Base-by-base conservation (phyloP, 2,797 vertebrate species). In the Carduelis carduelis region DNA sequence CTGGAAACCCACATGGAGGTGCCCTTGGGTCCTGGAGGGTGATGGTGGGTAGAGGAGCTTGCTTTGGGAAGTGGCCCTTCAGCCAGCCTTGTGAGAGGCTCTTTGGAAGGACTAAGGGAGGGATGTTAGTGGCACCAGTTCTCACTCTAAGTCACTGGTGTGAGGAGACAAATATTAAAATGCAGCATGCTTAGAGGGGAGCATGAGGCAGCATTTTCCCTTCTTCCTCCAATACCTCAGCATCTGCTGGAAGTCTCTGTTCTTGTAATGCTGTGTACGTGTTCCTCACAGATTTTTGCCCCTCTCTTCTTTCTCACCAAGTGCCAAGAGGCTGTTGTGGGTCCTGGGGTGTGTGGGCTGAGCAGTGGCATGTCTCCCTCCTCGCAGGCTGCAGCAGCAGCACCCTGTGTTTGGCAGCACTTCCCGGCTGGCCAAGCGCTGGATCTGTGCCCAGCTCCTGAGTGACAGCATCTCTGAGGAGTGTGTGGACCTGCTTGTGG, bases 361-460 rank as follows among this genome's bases (percentile, higher is more conserved):
- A 85, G 12, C 77, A 44, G 50, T 76, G 61, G 4, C 2, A 27
- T 57, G 16, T 83, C 20, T 85, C 5, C 1, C 4, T 89, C 37
- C 68, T 41, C 46, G 2, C 92, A 99, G 99, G 66, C 98, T 99
- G 49, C 99, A 99, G 93, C 99, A 99, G 98, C 99, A 99, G 97
- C 98, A 99, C 86, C 97, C 98, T 0, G 98, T 98, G 91, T 99
- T 99, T 0, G 98, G 99, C 1, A 97, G 98, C 3, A 98, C 98
- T 61, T 99, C 98, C 75, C 99, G 99, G 35, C 97, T 99, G 84
- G 98, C 98, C 87, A 99, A 99, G 90, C 99, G 99, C n/a, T 99
- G 99, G 99, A 95, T 99, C 37, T 98, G 97, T 0, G 98, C 99
- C 68, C 99, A 99, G 95, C 98, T 99, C 59, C 98, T 99, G 89